These are phyloP conservation scores for Rhopalosiphum nymphaeae DNA, from an alignment of 2,888 invertebrate genomes.

Conservation along the genomic window DNA sequence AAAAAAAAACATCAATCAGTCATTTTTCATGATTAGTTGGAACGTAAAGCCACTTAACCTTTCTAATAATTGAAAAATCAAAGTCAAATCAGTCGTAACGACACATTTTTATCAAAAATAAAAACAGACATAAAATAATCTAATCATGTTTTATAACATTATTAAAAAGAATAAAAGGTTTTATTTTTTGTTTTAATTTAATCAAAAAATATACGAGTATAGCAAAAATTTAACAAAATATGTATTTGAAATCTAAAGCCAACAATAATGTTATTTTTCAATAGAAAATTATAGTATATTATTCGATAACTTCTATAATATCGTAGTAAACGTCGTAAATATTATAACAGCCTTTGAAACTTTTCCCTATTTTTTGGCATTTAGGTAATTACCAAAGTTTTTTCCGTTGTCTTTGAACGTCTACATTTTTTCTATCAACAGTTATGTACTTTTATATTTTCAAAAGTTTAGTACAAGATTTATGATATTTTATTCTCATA, in stretches of 20 bases:
- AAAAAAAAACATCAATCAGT: neutral
- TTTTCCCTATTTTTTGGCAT: neutral
- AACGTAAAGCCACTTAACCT: neutral
- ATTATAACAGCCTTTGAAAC: neutral
- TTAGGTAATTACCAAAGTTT: conserved; percentile 48
- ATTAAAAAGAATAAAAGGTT: neutral
- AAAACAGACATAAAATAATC: neutral
- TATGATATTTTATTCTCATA: neutral
- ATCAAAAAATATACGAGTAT: neutral
- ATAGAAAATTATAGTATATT: neutral
- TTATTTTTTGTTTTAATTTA: neutral
- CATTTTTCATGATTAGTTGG: neutral
- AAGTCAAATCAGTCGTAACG: neutral
- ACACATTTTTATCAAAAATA: neutral
- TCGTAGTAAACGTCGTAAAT: neutral
- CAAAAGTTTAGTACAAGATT: neutral
- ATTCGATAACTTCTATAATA: neutral
- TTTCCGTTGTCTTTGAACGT: neutral
- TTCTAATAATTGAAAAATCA: neutral
- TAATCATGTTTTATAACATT: neutral
- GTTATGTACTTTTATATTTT: conserved; percentile 25
- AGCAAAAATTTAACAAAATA: neutral
- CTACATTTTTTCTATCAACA: neutral
- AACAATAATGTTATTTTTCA: neutral
- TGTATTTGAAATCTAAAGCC: neutral